Evolutionary conservation across 1,140 invertebrate genomes (phyloP).

Genomic region (Orussus abietinus): DNA sequence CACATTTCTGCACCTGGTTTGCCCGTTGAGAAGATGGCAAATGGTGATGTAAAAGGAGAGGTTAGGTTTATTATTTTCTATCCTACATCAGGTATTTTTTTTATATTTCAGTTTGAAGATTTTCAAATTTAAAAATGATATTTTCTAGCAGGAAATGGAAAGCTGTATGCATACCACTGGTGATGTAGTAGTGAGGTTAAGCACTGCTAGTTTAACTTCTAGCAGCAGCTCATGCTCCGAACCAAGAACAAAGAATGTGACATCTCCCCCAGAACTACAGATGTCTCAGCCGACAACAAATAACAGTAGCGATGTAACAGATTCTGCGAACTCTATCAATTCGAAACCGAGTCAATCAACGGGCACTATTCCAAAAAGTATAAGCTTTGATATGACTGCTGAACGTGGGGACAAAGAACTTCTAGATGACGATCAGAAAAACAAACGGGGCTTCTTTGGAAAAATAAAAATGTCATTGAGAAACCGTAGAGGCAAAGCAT

Average conservation of each 20-base stretch:
- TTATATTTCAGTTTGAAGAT: background rate
- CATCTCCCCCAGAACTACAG: constrained; percentile 18
- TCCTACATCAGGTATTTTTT: no score
- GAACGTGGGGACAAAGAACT: constrained; percentile 71
- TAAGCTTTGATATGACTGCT: constrained; percentile 87
- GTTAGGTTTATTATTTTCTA: constrained; percentile 11
- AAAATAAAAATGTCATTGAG: constrained; percentile 68
- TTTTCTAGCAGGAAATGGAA: constrained; percentile 24
- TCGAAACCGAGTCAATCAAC: constrained; percentile 62
- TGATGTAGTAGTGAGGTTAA: constrained; percentile 43
- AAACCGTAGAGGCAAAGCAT: constrained; percentile 58
- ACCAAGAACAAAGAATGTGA: constrained; percentile 30
- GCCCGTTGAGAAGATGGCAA: constrained; percentile 32
- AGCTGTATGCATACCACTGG: constrained; percentile 16
- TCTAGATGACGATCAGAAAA: constrained; percentile 59
- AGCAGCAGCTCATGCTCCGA: constrained; percentile 52
- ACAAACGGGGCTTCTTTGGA: constrained; percentile 64
- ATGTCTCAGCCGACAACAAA: constrained; percentile 23
- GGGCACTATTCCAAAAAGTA: constrained; percentile 86
- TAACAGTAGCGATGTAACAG: constrained; percentile 29
- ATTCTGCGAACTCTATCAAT: constrained; percentile 20
- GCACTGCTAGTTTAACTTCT: constrained; percentile 52
- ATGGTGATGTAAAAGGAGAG: constrained; percentile 39
- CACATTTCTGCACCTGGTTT: constrained; percentile 32
- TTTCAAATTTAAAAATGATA: constrained; percentile 6